Conservation (phyloP, 2,797 vertebrate species). For the Masticophis lateralis region DNA sequence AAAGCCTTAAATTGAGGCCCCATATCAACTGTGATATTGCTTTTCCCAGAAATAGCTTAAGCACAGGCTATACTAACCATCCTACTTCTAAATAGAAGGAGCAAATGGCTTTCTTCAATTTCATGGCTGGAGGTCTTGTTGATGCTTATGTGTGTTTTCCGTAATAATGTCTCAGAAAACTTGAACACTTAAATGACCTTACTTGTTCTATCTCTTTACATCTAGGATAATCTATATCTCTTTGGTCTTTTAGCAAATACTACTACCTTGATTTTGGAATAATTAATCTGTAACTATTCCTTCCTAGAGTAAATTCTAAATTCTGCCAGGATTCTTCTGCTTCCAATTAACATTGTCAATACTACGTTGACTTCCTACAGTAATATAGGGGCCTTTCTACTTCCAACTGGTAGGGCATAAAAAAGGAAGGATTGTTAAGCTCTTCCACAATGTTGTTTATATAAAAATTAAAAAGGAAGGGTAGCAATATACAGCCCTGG, state of each 20-base stretch:
- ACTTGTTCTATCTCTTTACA: neutral
- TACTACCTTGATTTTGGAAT: neutral
- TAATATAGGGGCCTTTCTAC: neutral
- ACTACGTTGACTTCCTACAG: neutral
- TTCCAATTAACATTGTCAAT: neutral
- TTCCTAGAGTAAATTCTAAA: neutral
- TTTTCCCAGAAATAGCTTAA: neutral
- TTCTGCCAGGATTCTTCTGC: neutral
- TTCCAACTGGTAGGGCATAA: neutral
- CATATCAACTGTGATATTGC: neutral
- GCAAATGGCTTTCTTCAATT: neutral
- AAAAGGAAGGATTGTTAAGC: neutral
- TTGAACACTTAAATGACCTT: neutral
- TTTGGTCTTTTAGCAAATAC: neutral
- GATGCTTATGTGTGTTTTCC: neutral
- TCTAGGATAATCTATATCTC: neutral
- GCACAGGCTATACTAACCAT: neutral
- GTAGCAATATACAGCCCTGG: neutral
- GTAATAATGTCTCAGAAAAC: neutral
- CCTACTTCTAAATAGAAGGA: neutral
- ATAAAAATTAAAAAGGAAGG: neutral
- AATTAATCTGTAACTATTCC: neutral
- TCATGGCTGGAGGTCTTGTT: neutral
- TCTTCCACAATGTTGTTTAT: neutral
- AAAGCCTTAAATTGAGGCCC: neutral